Base-by-base conservation (phyloP, 2,797 vertebrate genomes). In the Stomatorhinus walkeri region DNA sequence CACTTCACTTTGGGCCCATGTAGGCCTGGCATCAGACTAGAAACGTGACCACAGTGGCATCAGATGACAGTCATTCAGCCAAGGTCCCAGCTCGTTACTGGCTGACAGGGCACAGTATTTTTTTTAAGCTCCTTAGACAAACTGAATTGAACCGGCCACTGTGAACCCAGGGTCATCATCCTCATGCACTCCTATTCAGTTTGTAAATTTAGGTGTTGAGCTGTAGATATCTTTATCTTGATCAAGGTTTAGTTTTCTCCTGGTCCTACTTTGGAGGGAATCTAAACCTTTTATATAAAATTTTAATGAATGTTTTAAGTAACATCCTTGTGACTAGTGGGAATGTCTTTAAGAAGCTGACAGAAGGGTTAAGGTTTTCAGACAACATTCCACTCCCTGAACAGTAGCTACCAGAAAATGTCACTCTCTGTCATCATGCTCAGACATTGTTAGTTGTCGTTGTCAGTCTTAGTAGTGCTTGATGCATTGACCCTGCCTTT, bases 21-120 rank as follows among this genome's bases (percentile, higher is more conserved):
- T 48, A 40, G 54, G 81, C 89, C 89, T 54, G 52, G 83, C 83
- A 72, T 89, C 16, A 64, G 81, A 84, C 89, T 83, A 88, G 64
- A 81, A 89, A 93, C 92, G 91, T 93, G 93, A 94, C 91, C 85
- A 64, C 85, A 90, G 90, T 87, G 89, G 93, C 91, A 93, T 94
- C 90, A 90, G 91, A 90, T 94, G 92, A 93, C 92, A 0, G 88
- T 64, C 90, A 19, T 88, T 91, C 85, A 90, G 89, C 92, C 91
- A 90, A 91, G 91, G 61, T 91, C 90, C 91, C 90, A 90, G 92
- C 88, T 48, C 88, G 16, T 90, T 52, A 85, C 64, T 88, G 52
- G 88, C 28, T 91, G 89, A 90, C 90, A 88, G 46, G 91, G 52
- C 32, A 83, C 76, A 54, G 89, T 92, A 89, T 91, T 87, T 76